These are phyloP conservation scores for Drosophila lini DNA, from an alignment of 1,140 invertebrate genomes.

Conservation along the genomic window DNA sequence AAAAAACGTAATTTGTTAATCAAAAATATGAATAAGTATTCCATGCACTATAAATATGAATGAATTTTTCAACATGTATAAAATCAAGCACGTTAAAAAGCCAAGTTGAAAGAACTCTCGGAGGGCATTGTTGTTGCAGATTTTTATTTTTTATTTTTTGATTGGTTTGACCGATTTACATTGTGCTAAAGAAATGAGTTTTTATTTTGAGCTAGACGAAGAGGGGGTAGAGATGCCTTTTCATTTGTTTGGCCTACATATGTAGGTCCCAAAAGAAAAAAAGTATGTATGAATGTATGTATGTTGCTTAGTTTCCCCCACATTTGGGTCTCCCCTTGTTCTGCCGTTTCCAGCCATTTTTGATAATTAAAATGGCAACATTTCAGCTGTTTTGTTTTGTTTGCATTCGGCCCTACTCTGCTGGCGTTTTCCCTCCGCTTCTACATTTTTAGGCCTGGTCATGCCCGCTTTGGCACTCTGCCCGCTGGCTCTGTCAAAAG, in stretches of 20 bases:
- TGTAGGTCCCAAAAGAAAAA: conserved; percentile 1
- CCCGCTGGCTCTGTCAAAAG: conserved; percentile 21
- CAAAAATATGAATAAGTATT: too few species aligned
- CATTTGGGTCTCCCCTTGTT: conserved; percentile 20
- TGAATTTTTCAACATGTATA: conserved; percentile 17
- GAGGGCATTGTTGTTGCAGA: conserved; percentile 47
- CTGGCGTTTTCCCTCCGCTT: neutral
- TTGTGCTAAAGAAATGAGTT: conserved; percentile 80
- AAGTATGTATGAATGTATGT: neutral
- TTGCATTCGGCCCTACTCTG: neutral
- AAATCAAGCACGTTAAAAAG: conserved; percentile 10
- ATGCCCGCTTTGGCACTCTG: conserved; percentile 26
- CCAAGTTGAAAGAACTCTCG: conserved; percentile 55
- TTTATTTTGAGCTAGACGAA: conserved; percentile 23
- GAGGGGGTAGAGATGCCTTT: conserved; percentile 38
- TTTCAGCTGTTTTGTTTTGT: conserved; percentile 39
- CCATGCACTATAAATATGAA: neutral
- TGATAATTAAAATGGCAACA: conserved; percentile 70
- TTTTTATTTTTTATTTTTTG: conserved; percentile 51
- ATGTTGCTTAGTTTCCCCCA: conserved; percentile 37
- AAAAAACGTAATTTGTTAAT: too few species aligned
- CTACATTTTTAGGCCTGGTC: conserved; percentile 7
- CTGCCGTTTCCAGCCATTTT: conserved; percentile 35
- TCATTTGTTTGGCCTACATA: conserved; percentile 67
- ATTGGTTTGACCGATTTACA: conserved; percentile 81